These are phyloP conservation scores for Tetanocera ferruginea DNA, from an alignment of 2,888 invertebrate genomes.

Conservation along the genomic window DNA sequence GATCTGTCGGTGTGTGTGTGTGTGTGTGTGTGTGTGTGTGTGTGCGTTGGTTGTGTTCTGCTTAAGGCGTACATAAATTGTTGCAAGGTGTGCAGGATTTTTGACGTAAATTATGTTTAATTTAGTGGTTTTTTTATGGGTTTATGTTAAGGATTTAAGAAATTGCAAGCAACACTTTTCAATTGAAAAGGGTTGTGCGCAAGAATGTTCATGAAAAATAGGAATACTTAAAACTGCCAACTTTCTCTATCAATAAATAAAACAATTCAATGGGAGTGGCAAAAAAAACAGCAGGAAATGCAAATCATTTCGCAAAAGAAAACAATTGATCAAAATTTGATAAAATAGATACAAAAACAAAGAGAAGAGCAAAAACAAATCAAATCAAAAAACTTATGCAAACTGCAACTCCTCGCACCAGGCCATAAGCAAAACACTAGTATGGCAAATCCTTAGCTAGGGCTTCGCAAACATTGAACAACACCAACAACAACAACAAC, in stretches of 20 bases:
- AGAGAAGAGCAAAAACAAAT: slow-evolving; percentile 50
- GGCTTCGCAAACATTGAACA: slow-evolving; percentile 8
- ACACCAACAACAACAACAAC: slow-evolving; percentile 45
- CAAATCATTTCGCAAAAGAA: slow-evolving; percentile 30
- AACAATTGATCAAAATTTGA: slow-evolving; percentile 48
- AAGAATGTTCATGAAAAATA: neutral
- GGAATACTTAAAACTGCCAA: neutral
- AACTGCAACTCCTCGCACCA: neutral
- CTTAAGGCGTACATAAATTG: slow-evolving; percentile 34
- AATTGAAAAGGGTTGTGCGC: neutral
- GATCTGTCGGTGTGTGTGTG: neutral
- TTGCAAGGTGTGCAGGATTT: slow-evolving; percentile 34
- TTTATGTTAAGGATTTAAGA: neutral
- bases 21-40: neutral
- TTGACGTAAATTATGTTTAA: slow-evolving; percentile 53
- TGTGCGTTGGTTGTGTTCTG: slow-evolving; percentile 34
- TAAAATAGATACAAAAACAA: slow-evolving; percentile 49
- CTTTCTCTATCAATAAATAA: neutral
- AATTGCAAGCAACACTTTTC: neutral
- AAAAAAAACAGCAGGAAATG: neutral
- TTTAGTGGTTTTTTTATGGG: slow-evolving; percentile 42
- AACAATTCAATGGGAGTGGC: neutral
- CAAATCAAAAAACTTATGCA: slow-evolving; percentile 53
- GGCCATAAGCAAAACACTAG: neutral
- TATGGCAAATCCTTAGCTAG: slow-evolving; percentile 4